phyloP scores from a whole-genome alignment of 2,797 vertebrate genomes.

The Tolypeutes matacus region DNA sequence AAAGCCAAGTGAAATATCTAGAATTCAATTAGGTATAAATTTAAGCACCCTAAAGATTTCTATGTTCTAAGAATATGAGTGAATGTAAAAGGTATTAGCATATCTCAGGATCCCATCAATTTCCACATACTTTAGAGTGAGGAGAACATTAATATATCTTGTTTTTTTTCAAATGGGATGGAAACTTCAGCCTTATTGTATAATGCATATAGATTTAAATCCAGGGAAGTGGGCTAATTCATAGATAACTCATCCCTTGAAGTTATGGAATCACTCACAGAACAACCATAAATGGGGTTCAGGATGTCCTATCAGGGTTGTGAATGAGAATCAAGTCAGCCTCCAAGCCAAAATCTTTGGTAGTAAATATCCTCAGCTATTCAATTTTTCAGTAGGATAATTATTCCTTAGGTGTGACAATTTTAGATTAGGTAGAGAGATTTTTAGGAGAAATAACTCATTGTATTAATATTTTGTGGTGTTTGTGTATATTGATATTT shows the following conservation, averaged over 20 bases:
- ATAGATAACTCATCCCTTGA: constrained; percentile 6
- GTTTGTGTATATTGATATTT: constrained; percentile 6
- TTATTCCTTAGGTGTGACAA: not conserved
- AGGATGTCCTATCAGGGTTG: not conserved
- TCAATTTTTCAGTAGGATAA: not conserved
- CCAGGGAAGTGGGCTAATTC: not conserved
- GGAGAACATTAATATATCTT: constrained; percentile 21
- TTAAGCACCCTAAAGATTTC: constrained; percentile 48
- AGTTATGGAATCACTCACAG: constrained; percentile 7
- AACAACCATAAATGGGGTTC: constrained; percentile 30
- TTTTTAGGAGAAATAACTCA: constrained; percentile 29
- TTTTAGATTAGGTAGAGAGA: constrained; percentile 24
- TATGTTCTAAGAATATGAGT: constrained; percentile 50
- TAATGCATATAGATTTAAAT: constrained; percentile 44
- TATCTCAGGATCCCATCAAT: constrained; percentile 19
- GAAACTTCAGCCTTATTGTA: not conserved
- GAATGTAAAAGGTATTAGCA: constrained; percentile 12
- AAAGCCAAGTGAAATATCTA: constrained; percentile 54
- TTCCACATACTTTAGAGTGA: constrained; percentile 54
- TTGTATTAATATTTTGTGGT: not conserved
- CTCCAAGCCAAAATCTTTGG: constrained; percentile 7
- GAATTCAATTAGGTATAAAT: constrained; percentile 44
- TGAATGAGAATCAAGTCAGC: not conserved
- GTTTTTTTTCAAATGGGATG: constrained; percentile 49
- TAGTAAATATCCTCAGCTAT: constrained; percentile 2